Conservation (phyloP, 2,113 vertebrate species). For the Plectropomus leopardus region DNA sequence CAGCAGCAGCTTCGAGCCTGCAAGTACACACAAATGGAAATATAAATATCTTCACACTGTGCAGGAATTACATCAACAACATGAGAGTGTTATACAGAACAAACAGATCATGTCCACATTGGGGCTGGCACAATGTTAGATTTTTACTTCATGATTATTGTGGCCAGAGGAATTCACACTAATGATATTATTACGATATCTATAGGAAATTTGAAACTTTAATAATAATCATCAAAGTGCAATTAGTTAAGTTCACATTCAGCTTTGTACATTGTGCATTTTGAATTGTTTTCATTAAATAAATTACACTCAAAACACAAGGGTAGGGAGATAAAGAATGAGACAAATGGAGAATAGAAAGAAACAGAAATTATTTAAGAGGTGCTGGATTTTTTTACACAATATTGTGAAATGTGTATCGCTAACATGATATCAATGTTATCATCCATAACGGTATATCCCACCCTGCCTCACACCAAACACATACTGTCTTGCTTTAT, state of each 20-base stretch:
- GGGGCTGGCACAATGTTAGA: neutral
- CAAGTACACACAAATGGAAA: constrained; percentile 13
- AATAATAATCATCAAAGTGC: no score
- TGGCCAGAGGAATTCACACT: neutral
- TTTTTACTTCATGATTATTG: neutral
- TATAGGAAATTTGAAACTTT: neutral
- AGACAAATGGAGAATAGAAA: neutral
- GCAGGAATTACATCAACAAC: neutral
- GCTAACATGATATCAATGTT: no score
- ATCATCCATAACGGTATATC: no score
- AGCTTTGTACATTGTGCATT: neutral
- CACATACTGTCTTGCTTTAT: no score
- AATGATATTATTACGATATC: neutral
- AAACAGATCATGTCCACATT: neutral
- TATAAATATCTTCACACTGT: neutral
- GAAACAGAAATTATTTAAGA: neutral
- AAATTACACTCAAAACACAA: neutral
- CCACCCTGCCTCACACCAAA: no score
- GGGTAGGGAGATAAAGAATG: neutral
- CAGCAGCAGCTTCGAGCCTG: constrained; percentile 8
- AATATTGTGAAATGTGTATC: no score
- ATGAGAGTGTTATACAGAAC: neutral
- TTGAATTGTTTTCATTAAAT: neutral
- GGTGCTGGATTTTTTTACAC: neutral
- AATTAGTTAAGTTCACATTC: neutral